These are phyloP conservation scores for Sitta europaea DNA, from an alignment of 2,113 vertebrate genomes.

Conservation along the genomic window DNA sequence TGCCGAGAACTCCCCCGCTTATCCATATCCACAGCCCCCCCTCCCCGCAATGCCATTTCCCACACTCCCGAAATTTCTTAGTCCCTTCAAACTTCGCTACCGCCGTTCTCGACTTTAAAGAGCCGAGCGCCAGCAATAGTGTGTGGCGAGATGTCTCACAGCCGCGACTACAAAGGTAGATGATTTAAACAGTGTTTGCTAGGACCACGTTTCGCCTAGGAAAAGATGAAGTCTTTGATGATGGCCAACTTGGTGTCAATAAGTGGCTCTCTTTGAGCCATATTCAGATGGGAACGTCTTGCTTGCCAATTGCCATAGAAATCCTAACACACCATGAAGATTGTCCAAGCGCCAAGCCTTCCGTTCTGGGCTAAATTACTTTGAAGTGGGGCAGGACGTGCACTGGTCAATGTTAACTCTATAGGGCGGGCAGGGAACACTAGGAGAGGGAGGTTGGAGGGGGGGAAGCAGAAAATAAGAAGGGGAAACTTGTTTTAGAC, in stretches of 20 bases:
- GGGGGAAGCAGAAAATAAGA: conserved; percentile 82
- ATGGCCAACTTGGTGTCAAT: conserved; percentile 85
- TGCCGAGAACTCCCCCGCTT: background rate
- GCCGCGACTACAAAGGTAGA: conserved; percentile 65
- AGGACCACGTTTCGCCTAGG: conserved; percentile 63
- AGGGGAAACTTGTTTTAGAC: conserved; percentile 87
- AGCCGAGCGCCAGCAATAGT: conserved; percentile 12
- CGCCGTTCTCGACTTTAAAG: background rate
- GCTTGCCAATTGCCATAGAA: conserved; percentile 90
- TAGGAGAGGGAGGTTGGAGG: conserved; percentile 81
- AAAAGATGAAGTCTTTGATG: conserved; percentile 85
- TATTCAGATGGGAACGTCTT: conserved; percentile 87
- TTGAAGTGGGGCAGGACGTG: conserved; percentile 91
- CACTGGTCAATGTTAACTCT: conserved; percentile 91
- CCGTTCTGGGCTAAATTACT: conserved; percentile 85
- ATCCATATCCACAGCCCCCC: background rate
- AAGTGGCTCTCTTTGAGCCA: conserved; percentile 83
- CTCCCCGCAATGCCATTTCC: background rate
- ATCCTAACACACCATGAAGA: conserved; percentile 94
- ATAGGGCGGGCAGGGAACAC: conserved; percentile 82
- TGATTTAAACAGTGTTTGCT: conserved; percentile 66
- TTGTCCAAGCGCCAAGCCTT: conserved; percentile 87
- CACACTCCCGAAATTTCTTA: conserved; percentile 28
- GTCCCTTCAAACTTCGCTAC: background rate
- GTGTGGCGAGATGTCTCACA: conserved; percentile 46